Evolutionary conservation across 2,888 invertebrate species (phyloP).

Genomic region (Andrena praecox): DNA sequence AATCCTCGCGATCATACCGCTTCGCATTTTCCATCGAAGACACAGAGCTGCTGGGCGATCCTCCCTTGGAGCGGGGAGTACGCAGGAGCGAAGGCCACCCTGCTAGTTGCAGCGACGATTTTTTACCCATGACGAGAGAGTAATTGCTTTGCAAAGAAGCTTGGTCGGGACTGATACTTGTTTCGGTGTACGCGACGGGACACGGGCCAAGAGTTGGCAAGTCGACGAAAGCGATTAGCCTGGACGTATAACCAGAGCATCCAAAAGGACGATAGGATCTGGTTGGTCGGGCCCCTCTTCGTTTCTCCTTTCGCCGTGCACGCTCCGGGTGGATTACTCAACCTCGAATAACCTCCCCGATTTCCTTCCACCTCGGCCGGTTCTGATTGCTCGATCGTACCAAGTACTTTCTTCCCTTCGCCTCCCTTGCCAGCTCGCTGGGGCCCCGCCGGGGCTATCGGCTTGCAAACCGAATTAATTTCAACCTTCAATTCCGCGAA

Average conservation of each 20-base stretch:
- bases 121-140: too few species aligned
- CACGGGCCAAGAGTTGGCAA: too few species aligned
- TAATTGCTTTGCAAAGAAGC: too few species aligned
- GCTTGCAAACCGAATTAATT: conserved; percentile 72
- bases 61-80: neutral
- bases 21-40: neutral
- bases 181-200: too few species aligned
- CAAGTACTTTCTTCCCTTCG: conserved; percentile 17
- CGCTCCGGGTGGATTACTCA: conserved; percentile 31
- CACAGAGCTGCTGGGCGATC: neutral
- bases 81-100: too few species aligned
- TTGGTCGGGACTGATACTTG: too few species aligned
- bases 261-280: too few species aligned
- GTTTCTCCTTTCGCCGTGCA: neutral
- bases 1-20: too few species aligned
- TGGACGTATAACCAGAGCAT: too few species aligned
- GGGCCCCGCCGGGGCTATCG: conserved; percentile 15
- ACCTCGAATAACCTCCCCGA: conserved; percentile 32
- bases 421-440: too few species aligned
- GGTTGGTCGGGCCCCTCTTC: neutral
- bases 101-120: too few species aligned
- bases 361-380: conserved; percentile 6
- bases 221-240: too few species aligned
- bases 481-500: conserved; percentile 72
- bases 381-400: conserved; percentile 44